Percentiles rank a stretch among this genome's conserved stretches.
These are phyloP conservation scores for Batillaria attramentaria DNA, from an alignment of 1,140 invertebrate species.

Conservation along the genomic window DNA sequence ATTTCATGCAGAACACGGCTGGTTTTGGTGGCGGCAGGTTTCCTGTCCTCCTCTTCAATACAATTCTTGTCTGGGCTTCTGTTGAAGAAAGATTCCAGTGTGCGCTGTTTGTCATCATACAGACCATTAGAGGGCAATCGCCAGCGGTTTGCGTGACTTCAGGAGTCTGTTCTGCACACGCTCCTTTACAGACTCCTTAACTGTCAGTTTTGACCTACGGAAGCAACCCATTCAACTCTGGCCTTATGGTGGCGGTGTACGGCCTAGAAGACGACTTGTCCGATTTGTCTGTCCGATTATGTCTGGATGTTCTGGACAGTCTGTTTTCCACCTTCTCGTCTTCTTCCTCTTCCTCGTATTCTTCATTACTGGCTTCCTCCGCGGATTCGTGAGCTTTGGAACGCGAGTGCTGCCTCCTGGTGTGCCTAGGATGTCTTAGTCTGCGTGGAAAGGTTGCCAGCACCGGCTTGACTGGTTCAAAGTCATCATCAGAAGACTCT, in stretches of 20 bases:
- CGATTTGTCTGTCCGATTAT: not conserved
- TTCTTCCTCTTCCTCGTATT: not conserved
- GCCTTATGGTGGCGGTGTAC: conserved; percentile 16
- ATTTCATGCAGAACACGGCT: conserved; percentile 59
- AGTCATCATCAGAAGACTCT: conserved; percentile 8
- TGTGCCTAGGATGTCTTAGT: not conserved
- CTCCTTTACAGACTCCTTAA: conserved; percentile 33
- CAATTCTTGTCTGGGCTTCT: not conserved
- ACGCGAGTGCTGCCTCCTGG: not conserved
- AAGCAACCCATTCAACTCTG: conserved; percentile 31
- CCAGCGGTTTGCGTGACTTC: conserved; percentile 20
- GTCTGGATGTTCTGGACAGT: not conserved
- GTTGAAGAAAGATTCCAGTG: conserved; percentile 12
- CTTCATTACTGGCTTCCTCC: not conserved
- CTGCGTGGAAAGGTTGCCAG: not conserved
- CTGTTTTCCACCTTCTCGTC: not conserved
- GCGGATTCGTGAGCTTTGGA: not conserved
- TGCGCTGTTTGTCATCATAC: conserved; percentile 22
- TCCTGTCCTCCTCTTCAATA: not conserved
- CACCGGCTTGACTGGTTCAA: not conserved
- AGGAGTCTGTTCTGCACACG: conserved; percentile 39
- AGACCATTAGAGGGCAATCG: conserved; percentile 29
- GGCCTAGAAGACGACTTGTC: not conserved
- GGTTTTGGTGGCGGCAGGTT: not conserved
- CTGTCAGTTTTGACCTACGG: conserved; percentile 31